A percentile compares a stretch with the other conserved stretches of the same genome.
Conservation (phyloP, 2,113 vertebrate genomes). For the Emydocephalus ijimae region DNA sequence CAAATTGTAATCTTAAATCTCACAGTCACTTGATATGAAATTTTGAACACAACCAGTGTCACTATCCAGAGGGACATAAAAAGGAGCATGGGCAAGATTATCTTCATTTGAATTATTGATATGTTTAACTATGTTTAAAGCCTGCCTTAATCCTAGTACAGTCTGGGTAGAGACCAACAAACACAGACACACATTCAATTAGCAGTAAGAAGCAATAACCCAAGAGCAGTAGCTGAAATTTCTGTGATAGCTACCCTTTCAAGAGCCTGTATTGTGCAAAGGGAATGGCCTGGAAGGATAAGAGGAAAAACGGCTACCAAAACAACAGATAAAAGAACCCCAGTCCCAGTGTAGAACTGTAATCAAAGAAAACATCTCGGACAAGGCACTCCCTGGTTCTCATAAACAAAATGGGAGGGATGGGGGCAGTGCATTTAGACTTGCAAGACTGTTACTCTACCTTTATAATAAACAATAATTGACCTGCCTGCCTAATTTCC, state of each 20-base stretch:
- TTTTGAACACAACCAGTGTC: background rate
- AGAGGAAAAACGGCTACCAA: background rate
- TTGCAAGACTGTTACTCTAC: background rate
- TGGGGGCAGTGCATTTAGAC: background rate
- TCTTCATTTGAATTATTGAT: background rate
- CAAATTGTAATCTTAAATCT: background rate
- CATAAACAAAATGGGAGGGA: background rate
- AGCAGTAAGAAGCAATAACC: background rate
- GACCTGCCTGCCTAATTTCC: background rate
- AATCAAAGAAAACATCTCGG: background rate
- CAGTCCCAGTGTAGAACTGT: background rate
- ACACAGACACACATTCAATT: background rate
- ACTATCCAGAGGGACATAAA: background rate
- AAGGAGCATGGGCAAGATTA: background rate
- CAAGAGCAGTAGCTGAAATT: background rate
- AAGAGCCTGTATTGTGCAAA: background rate
- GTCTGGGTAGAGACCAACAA: background rate
- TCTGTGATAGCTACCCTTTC: background rate
- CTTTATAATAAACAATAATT: background rate
- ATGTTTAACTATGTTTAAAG: background rate
- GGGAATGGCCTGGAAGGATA: background rate
- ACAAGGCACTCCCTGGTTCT: background rate
- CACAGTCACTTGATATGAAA: background rate
- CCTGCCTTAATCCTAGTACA: background rate
- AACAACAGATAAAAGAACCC: background rate